phyloP scores from a whole-genome alignment of 2,113 vertebrate species.

The Atlantisia rogersi region DNA sequence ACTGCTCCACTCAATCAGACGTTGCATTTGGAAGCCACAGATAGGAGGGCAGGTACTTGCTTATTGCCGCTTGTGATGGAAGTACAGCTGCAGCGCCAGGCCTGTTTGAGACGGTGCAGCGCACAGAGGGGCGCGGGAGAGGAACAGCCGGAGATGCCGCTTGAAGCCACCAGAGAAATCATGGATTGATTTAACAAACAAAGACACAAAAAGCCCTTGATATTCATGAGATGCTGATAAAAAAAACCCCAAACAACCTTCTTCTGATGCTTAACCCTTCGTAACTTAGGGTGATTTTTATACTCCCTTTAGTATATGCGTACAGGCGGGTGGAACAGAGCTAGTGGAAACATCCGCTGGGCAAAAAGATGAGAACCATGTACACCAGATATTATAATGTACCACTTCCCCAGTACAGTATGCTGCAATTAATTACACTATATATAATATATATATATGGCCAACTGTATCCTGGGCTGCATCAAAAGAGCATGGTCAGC shows the following conservation, averaged over 20 bases:
- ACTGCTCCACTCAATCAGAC: neutral
- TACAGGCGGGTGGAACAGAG: neutral
- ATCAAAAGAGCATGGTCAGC: too few species aligned
- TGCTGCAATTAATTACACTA: too few species aligned
- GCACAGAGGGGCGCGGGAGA: neutral
- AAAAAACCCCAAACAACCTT: neutral
- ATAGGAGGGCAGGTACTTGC: neutral
- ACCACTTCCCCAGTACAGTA: neutral
- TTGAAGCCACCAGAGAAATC: conserved; percentile 17
- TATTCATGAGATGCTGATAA: conserved; percentile 17
- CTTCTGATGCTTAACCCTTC: conserved; percentile 19
- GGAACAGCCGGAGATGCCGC: neutral
- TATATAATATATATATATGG: too few species aligned
- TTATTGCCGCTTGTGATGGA: neutral
- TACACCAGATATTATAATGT: neutral
- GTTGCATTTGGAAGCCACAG: conserved; percentile 21
- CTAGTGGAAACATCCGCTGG: neutral
- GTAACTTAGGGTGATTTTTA: neutral
- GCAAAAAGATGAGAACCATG: neutral
- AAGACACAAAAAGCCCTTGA: conserved; percentile 1
- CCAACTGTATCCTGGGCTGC: too few species aligned
- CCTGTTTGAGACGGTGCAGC: neutral
- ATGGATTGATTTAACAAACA: neutral
- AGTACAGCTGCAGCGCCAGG: neutral
- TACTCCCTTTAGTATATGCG: neutral